phyloP scores from a whole-genome alignment of 2,888 invertebrate genomes.

The Calameuta pallipes region DNA sequence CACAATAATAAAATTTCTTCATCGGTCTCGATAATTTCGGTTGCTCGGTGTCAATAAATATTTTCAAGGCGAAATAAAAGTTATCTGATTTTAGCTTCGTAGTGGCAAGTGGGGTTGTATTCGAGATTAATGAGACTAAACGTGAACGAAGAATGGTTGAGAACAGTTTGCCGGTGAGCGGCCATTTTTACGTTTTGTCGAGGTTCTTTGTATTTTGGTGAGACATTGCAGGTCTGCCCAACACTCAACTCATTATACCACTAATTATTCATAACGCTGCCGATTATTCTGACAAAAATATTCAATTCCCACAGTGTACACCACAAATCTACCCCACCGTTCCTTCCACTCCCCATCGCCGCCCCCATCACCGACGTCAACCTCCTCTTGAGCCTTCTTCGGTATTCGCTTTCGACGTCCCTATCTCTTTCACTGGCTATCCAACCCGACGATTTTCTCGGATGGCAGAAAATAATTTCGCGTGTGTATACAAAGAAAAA shows the following conservation, averaged over 20 bases:
- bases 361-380: neutral
- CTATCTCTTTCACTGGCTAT: neutral
- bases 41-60: neutral
- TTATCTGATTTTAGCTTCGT: neutral
- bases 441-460: neutral
- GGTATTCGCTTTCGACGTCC: neutral
- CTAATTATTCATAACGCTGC: slow-evolving; percentile 65
- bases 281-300: slow-evolving; percentile 53
- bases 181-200: slow-evolving; percentile 57
- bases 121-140: neutral
- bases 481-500: neutral
- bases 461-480: neutral
- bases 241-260: slow-evolving; percentile 66
- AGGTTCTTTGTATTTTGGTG: slow-evolving; percentile 57
- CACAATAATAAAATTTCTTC: neutral
- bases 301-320: slow-evolving; percentile 48
- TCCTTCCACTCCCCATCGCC: slow-evolving; percentile 8
- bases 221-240: slow-evolving; percentile 62
- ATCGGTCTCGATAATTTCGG: neutral
- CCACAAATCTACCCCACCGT: slow-evolving; percentile 12
- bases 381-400: neutral
- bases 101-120: neutral
- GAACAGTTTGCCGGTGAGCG: slow-evolving; percentile 54
- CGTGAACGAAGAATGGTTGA: slow-evolving; percentile 44
- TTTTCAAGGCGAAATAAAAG: neutral